A percentile compares a stretch with the other conserved stretches of the same genome.
phyloP scores from a whole-genome alignment of 2,888 invertebrate species.

The Folsomia candida region DNA sequence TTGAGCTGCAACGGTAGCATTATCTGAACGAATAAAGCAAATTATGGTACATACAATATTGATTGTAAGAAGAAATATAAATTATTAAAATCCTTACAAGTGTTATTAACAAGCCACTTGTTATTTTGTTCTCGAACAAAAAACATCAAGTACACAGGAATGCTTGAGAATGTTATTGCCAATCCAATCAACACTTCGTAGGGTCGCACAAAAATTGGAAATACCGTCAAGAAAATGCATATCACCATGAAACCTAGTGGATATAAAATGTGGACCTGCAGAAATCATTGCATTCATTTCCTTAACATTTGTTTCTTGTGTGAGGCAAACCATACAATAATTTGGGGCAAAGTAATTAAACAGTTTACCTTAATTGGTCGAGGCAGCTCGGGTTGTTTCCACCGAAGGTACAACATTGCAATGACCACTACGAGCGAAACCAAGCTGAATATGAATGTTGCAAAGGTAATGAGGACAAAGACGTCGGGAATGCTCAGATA shows the following conservation, averaged over 20 bases:
- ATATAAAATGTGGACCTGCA: slow-evolving; percentile 63
- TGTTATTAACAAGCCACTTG: slow-evolving; percentile 18
- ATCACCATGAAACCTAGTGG: slow-evolving; percentile 76
- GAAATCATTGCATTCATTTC: slow-evolving; percentile 8
- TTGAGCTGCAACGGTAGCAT: slow-evolving; percentile 33
- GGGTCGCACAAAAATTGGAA: slow-evolving; percentile 44
- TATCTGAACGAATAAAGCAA: slow-evolving; percentile 20
- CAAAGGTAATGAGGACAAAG: slow-evolving; percentile 74
- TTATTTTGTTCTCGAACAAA: slow-evolving; percentile 23
- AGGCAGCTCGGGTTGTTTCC: slow-evolving; percentile 68
- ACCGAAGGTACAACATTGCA: slow-evolving; percentile 72
- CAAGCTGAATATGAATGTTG: slow-evolving; percentile 83
- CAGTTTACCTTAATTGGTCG: slow-evolving; percentile 67
- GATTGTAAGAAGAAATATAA: neutral
- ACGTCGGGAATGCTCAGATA: slow-evolving; percentile 81
- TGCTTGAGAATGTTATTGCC: slow-evolving; percentile 71
- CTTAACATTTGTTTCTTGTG: too few species aligned
- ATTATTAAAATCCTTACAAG: slow-evolving; percentile 22
- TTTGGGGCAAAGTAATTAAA: neutral
- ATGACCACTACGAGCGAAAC: slow-evolving; percentile 76
- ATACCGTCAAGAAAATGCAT: slow-evolving; percentile 72
- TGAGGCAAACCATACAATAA: neutral
- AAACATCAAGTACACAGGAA: slow-evolving; percentile 73
- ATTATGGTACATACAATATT: neutral
- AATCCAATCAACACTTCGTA: slow-evolving; percentile 63